Conservation (phyloP, 2,113 vertebrate species). For the Castor canadensis region DNA sequence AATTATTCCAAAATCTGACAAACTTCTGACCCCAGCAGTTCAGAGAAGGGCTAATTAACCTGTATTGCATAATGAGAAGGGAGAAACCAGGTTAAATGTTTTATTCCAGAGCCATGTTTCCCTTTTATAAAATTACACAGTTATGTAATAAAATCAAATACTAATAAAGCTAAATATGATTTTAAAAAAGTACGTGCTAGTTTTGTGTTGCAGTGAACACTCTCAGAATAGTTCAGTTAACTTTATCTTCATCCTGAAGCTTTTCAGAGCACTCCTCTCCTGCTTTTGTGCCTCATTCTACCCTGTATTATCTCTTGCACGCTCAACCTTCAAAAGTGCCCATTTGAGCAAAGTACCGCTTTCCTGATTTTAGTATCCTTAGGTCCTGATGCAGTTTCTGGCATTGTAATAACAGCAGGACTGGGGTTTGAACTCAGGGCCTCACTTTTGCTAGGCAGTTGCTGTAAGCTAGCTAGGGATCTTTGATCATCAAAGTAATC, state of each 20-base stretch:
- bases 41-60: neutral
- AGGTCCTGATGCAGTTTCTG: neutral
- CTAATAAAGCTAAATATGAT: neutral
- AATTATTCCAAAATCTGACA: neutral
- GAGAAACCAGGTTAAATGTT: neutral
- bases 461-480: neutral
- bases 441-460: no score
- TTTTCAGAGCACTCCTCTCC: neutral
- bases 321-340: neutral
- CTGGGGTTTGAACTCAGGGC: no score
- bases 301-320: neutral
- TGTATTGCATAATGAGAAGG: neutral
- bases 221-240: neutral
- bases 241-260: neutral
- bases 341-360: neutral
- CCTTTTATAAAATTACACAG: neutral
- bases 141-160: neutral
- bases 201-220: neutral
- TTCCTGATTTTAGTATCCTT: neutral
- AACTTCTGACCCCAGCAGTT: neutral
- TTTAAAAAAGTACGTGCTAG: neutral
- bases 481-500: neutral
- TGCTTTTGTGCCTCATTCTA: neutral
- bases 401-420: neutral
- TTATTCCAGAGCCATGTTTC: neutral